Base-by-base conservation (phyloP, 1,140 invertebrate species). In the Apis cerana region DNA sequence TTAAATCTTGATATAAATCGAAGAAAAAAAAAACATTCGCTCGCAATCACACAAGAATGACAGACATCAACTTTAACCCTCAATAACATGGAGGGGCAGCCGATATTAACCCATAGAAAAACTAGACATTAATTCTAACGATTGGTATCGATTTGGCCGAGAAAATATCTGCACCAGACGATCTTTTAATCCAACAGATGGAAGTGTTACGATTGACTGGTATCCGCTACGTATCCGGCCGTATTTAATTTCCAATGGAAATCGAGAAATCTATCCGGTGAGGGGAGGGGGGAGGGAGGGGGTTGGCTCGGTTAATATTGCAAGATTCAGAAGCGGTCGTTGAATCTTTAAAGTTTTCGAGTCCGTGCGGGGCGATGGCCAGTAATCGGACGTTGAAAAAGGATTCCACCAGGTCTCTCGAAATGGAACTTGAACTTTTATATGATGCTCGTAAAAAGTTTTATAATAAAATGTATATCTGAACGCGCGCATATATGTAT, bases 391-490 rank as follows among this genome's bases (percentile, higher is more conserved):
- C 23, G 56, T 54, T 13, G 82, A 59, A 80, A 83, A 80, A 65
- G 48, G 74, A 82, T 56, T 48, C 52, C 15, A 15, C 52, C 65
- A 10, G 13, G 43, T 11, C 61, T 68, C 75, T 80, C 80, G 80
- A 81, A 89, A 88, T 83, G 83, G 70, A 43, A 59, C 76, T 75
- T 67, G 65, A 89, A 89, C 86, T 90, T 91, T 91, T 86, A 85
- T 90, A 87, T 83, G 88, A 85, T 88, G 79, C 84, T 89, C 88
- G 71, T 91, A 90, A 90, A 90, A 90, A 90, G 82, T 86, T 90
- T 90, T 90, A 91, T 89, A 89, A 90, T 81, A 84, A 86, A 89
- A 68, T 80, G 81, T 76, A 74, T 74, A 86, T 48, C 64, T 12
- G 33, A 62, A 21, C 43, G 33, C 5, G 33, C 0, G 33, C 33